Conservation (phyloP, 2,113 vertebrate genomes). For the Beaufortia kweichowensis region DNA sequence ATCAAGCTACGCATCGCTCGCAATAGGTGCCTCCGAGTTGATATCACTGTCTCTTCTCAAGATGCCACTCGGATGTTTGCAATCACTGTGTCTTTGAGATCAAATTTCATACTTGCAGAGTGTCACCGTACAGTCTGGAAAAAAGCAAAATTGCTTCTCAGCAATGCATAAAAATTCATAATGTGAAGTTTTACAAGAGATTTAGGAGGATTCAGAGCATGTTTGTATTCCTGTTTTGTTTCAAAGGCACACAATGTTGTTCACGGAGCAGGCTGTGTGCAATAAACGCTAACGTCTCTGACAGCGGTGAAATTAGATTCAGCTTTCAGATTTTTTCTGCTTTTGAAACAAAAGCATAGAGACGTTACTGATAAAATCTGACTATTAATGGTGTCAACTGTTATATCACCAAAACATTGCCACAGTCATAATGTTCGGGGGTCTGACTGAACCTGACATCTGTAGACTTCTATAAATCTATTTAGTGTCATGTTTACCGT, state of each 20-base stretch:
- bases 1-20: neutral
- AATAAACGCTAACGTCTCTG: constrained; percentile 21
- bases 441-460: constrained; percentile 48
- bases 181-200: constrained; percentile 15
- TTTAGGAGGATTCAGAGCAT: constrained; percentile 12
- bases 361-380: constrained; percentile 33
- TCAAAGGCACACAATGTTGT: neutral
- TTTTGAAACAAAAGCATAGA: constrained; percentile 43
- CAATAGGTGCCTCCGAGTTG: constrained; percentile 16
- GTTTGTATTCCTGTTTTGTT: neutral
- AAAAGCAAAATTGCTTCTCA: constrained; percentile 9
- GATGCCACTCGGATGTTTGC: constrained; percentile 12
- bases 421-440: constrained; percentile 45
- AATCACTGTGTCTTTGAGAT: constrained; percentile 24
- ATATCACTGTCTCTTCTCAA: constrained; percentile 31
- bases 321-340: constrained; percentile 2
- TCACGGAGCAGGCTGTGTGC: neutral
- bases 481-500: constrained; percentile 52
- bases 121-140: constrained; percentile 6
- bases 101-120: constrained; percentile 30
- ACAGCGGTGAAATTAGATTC: constrained; percentile 30
- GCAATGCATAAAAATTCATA: constrained; percentile 5
- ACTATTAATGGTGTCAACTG: constrained; percentile 45
- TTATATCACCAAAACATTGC: constrained; percentile 48
- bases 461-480: constrained; percentile 54